These are phyloP conservation scores for Zosterops pallidus DNA, from an alignment of 2,113 vertebrate species.

Conservation along the genomic window DNA sequence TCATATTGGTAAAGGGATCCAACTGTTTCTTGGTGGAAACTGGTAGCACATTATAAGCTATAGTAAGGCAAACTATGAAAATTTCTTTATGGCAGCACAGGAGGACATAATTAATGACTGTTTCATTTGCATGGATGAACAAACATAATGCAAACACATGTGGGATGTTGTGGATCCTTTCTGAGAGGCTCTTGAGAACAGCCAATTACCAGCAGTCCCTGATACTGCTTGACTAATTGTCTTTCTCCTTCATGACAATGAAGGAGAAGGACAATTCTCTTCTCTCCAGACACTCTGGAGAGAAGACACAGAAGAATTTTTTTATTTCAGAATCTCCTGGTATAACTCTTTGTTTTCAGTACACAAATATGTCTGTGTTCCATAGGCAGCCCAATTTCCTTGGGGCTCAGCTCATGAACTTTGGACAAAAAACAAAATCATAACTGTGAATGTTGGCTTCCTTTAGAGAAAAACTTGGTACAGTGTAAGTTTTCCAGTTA, in stretches of 20 bases:
- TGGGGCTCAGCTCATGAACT: background rate
- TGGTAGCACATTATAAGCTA: accelerated
- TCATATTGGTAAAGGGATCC: background rate
- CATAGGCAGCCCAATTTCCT: background rate
- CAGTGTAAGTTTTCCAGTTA: background rate
- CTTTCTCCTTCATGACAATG: background rate
- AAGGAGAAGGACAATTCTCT: no score
- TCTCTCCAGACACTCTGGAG: background rate
- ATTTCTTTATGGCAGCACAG: background rate
- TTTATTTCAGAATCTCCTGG: background rate
- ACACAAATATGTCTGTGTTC: accelerated
- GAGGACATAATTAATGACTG: background rate
- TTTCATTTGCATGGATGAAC: background rate
- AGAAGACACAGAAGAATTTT: background rate
- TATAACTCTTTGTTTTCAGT: background rate
- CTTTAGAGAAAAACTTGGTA: background rate
- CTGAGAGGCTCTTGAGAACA: background rate
- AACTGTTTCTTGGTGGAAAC: background rate
- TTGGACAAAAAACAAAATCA: background rate
- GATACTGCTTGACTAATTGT: background rate
- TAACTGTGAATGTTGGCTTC: background rate
- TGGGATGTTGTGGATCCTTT: background rate
- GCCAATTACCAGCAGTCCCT: background rate
- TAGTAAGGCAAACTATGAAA: background rate
- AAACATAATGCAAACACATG: background rate